Conservation (phyloP, 2,797 vertebrate species). For the Erpetoichthys calabaricus region DNA sequence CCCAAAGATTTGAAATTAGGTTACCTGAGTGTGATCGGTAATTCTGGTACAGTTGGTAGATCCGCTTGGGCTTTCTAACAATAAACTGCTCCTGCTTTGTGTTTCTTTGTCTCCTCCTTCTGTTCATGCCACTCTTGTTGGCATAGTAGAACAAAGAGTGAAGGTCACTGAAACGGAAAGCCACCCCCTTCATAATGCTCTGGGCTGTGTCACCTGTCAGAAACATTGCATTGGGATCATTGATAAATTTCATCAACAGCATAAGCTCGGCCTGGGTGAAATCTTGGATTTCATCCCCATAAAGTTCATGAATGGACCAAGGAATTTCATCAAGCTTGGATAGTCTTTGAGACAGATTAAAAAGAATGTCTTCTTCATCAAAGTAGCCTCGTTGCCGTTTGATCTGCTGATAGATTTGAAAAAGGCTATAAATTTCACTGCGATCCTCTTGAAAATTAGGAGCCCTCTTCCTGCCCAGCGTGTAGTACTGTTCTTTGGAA, state of each 20-base stretch:
- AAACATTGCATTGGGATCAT: conserved; percentile 64
- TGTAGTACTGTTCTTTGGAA: conserved; percentile 50
- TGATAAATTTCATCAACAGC: conserved; percentile 51
- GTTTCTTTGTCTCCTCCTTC: conserved; percentile 27
- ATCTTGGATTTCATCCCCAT: conserved; percentile 61
- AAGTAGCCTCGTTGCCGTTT: conserved; percentile 49
- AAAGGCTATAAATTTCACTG: conserved; percentile 52
- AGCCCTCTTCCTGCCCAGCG: conserved; percentile 48
- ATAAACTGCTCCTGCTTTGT: conserved; percentile 6
- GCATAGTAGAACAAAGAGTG: conserved; percentile 55
- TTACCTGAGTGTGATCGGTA: conserved; percentile 63
- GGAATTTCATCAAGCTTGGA: conserved; percentile 40
- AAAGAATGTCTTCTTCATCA: conserved; percentile 56
- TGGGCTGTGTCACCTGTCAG: conserved; percentile 62
- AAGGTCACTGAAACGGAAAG: conserved; percentile 60
- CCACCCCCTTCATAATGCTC: conserved; percentile 62
- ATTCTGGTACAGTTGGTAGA: conserved; percentile 60
- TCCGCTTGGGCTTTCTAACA: conserved; percentile 47
- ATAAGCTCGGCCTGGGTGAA: conserved; percentile 58
- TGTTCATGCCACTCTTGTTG: conserved; percentile 30
- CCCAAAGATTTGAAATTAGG: not conserved
- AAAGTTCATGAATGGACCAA: conserved; percentile 60
- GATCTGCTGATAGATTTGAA: conserved; percentile 51
- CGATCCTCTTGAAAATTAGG: conserved; percentile 56
- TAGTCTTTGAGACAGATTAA: conserved; percentile 46